Base-by-base conservation (phyloP, 1,140 invertebrate species). In the Caenorhabditis latens region DNA sequence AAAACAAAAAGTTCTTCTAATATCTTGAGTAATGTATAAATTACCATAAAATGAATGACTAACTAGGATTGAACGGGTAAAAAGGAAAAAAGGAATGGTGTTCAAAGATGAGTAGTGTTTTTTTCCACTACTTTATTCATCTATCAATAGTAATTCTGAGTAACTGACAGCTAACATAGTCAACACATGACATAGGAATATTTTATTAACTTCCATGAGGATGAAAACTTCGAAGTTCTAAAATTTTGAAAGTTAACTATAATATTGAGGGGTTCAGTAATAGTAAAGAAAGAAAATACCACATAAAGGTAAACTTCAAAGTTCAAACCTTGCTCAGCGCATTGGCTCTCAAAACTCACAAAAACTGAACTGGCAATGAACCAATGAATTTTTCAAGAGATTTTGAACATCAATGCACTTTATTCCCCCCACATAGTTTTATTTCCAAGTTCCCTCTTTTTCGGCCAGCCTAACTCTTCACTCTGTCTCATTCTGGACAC, bases 351-450 rank as follows among this genome's bases (percentile, higher is more conserved):
- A 13, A 40, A 8, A 8, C 63, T 11, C 43, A 14, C 16, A 46
- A 71, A 79, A 79, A 24, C 40, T 79, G 43, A 79, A 50, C 71
- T 24, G 71, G 42, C 8, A 71, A 71, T 71, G 24, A 79, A 48
- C 71, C 71, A 50, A 79, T 79, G 46, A 79, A 79, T 79, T 79
- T 79, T 79, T 79, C 71, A 79, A 79, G 40, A 50, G 43, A 50
- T 79, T 79, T 79, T 14, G 71, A 79, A 79, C 71, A 79, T 79
- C 71, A 79, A 50, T 79, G 71, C 71, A 79, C 71, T 50, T 79
- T 79, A 42, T 63, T 24, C 43, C 7, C 9, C 13, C 42, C 11
- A 1, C 32, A 14, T 67, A 42, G 71, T 79, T 71, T 71, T 48
- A 46, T 71, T 71, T 43, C n/a, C 14, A 71, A 71, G n/a, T 8